Percentiles rank a stretch among this genome's conserved stretches.
These are phyloP conservation scores for Rhabditoides inermis DNA, from an alignment of 2,888 invertebrate genomes.

Conservation along the genomic window DNA sequence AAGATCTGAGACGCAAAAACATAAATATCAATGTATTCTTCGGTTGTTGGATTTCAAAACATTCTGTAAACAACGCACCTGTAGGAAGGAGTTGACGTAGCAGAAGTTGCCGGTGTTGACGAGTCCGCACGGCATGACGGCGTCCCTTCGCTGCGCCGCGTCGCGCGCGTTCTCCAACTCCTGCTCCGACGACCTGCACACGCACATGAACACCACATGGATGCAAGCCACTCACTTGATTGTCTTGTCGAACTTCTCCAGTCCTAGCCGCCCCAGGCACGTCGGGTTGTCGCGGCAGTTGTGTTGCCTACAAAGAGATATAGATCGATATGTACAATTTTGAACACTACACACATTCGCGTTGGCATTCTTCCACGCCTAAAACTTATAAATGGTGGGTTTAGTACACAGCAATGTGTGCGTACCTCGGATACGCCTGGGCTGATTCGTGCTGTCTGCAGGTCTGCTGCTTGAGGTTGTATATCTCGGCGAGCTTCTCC, in stretches of 20 bases:
- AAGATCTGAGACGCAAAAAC: neutral
- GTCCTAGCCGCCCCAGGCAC: conserved; percentile 41
- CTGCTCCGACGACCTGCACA: neutral
- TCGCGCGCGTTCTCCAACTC: neutral
- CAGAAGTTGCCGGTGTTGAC: conserved; percentile 45
- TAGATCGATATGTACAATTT: too few species aligned
- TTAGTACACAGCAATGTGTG: too few species aligned
- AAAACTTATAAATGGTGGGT: too few species aligned
- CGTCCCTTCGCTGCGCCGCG: conserved; percentile 18
- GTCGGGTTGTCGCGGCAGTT: conserved; percentile 44
- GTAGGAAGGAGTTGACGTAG: conserved; percentile 50
- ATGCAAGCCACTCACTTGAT: conserved; percentile 10
- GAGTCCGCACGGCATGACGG: conserved; percentile 44
- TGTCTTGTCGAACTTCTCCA: conserved; percentile 47
- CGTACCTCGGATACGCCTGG: too few species aligned
- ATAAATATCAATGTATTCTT: neutral
- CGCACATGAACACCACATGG: neutral
- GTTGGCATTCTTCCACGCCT: too few species aligned
- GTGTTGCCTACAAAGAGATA: too few species aligned
- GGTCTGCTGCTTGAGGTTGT: too few species aligned
- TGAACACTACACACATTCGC: too few species aligned
- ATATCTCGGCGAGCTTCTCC: too few species aligned
- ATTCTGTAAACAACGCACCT: conserved; percentile 20
- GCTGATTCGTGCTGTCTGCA: too few species aligned
- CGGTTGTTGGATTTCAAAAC: neutral